Evolutionary conservation across 2,888 invertebrate species (phyloP).

Genomic region (Rhodophaea formosa): DNA sequence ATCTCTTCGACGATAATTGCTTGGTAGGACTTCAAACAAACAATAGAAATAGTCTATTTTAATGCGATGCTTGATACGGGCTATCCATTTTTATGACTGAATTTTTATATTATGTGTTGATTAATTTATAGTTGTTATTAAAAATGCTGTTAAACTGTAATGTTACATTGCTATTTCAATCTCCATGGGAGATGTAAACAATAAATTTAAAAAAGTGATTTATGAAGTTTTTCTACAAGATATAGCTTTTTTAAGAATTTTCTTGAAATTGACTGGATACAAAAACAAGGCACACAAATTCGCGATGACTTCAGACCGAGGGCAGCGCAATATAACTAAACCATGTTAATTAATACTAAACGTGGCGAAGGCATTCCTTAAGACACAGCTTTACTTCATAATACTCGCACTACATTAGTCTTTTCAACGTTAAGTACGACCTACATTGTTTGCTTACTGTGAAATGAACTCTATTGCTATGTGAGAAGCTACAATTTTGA

Average conservation of each 20-base stretch:
- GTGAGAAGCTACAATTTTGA: constrained; percentile 35
- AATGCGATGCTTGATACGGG: no score
- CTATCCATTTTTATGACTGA: no score
- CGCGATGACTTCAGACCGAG: constrained; percentile 32
- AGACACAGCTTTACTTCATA: constrained; percentile 51
- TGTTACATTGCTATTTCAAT: no score
- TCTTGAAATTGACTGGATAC: not conserved
- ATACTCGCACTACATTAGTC: constrained; percentile 64
- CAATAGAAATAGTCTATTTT: no score
- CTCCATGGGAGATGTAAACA: no score
- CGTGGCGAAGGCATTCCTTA: constrained; percentile 59
- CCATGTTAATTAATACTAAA: constrained; percentile 70
- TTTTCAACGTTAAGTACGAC: constrained; percentile 69
- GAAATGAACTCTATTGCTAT: constrained; percentile 16
- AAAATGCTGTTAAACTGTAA: no score
- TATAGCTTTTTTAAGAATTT: not conserved
- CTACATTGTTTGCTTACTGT: constrained; percentile 26
- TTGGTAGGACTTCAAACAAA: no score
- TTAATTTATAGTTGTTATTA: no score
- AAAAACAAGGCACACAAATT: constrained; percentile 15
- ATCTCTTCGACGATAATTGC: not conserved
- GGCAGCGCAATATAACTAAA: constrained; percentile 43
- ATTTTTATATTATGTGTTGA: no score
- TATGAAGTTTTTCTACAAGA: no score
- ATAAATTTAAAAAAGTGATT: no score